Conservation (phyloP, 1,140 invertebrate species). For the Orussus abietinus region DNA sequence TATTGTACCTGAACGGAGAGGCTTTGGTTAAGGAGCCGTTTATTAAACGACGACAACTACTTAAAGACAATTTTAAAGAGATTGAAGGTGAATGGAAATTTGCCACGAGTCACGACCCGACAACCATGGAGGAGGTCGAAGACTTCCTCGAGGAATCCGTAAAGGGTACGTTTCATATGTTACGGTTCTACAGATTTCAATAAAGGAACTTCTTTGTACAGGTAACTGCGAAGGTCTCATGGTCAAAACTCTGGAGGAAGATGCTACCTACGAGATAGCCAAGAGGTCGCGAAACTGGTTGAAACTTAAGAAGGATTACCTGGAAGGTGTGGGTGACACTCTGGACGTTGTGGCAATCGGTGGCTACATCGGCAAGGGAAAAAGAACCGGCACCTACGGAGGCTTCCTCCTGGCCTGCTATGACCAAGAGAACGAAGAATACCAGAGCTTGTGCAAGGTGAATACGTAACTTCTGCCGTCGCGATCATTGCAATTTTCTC, state of each 20-base stretch:
- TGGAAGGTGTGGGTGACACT: conserved; percentile 92
- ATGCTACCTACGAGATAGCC: conserved; percentile 97
- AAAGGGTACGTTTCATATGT: conserved; percentile 59
- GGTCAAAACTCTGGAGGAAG: conserved; percentile 92
- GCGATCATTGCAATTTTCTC: too few species aligned
- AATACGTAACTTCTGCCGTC: too few species aligned
- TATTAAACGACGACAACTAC: conserved; percentile 67
- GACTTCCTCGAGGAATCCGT: conserved; percentile 95
- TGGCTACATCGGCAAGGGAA: conserved; percentile 91
- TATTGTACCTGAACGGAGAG: conserved; percentile 91
- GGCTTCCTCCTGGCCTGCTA: conserved; percentile 98
- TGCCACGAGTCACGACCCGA: conserved; percentile 80
- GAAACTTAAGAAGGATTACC: conserved; percentile 97
- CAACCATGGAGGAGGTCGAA: conserved; percentile 87
- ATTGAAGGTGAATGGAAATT: conserved; percentile 84
- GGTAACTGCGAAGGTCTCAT: conserved; percentile 98
- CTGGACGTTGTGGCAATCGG: conserved; percentile 95
- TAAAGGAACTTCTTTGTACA: conserved; percentile 30
- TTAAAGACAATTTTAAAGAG: conserved; percentile 74
- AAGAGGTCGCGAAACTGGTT: conserved; percentile 96
- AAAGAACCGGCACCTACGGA: conserved; percentile 90
- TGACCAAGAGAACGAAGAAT: conserved; percentile 89
- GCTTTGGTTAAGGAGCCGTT: conserved; percentile 81
- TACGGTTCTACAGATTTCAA: background rate
- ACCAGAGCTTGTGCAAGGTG: conserved; percentile 89